These are phyloP conservation scores for Acropora yongei DNA, from an alignment of 64 coral and sea anemone genomes.

Conservation along the genomic window DNA sequence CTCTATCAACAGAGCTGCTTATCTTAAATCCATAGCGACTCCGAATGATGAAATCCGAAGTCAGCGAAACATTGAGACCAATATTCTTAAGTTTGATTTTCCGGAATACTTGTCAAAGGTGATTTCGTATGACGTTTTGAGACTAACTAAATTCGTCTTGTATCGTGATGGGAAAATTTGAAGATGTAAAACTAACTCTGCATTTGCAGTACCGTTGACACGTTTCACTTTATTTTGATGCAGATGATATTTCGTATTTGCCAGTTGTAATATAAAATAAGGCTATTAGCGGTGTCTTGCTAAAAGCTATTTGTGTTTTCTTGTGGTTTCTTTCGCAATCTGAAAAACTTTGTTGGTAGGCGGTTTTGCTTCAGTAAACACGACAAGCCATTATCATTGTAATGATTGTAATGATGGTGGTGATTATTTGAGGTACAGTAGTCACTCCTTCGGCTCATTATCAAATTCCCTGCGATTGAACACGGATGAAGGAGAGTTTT, in stretches of 20 bases:
- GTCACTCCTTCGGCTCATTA: not conserved
- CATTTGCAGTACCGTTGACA: not conserved
- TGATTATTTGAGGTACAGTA: not conserved
- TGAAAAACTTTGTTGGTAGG: not conserved
- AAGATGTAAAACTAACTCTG: not conserved
- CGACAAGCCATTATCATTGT: not conserved
- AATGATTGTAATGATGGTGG: not conserved
- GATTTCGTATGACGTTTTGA: not conserved
- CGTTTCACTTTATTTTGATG: not conserved
- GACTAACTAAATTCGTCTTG: not conserved
- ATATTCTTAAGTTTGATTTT: not conserved
- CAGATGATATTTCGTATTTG: not conserved
- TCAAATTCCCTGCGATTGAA: not conserved
- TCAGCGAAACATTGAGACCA: not conserved
- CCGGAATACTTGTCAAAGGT: not conserved
- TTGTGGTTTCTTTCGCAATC: not conserved
- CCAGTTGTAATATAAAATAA: not conserved
- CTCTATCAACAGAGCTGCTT: not conserved
- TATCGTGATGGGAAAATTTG: not conserved
- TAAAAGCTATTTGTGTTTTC: not conserved
- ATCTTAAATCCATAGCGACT: not conserved
- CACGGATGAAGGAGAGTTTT: not conserved
- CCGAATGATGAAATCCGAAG: not conserved
- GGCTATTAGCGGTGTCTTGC: not conserved
- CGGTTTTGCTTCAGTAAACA: conserved; percentile 1